Base-by-base conservation (phyloP, 30 jellyfish, hydroid and myxozoan genomes). In the Calvadosia cruxmelitensis region DNA sequence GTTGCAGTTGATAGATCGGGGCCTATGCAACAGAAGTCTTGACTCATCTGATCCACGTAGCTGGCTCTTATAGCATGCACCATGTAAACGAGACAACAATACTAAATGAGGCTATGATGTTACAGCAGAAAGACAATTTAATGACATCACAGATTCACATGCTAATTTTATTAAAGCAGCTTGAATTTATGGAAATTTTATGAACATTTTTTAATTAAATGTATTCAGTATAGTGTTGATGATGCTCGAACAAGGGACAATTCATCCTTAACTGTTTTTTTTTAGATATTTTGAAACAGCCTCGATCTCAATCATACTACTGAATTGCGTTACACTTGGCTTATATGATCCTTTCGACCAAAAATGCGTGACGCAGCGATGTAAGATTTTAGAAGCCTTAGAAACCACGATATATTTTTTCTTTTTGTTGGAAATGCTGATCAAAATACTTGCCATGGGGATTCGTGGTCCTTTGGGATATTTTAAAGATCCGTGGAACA, bases 281-380 rank as follows among this genome's bases (percentile, higher is more conserved):
- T 10, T 3, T 52, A 91, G 99, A 68, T 74, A 81, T 57, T 82
- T 91, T 71, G 99, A 91, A 64, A 69, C 83, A 63, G 51, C 82
- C 1, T 73, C 99, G 2, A 91, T 91, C 86, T 3, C 74, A 31
- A 84, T 91, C 1, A 91, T 91, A 27, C 34, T 91, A 10, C 33
- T 82, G 69, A 91, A 91, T 63, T 92, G 94, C 34, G 92, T 91
- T 3, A 91, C 99, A 0, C 92, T 91, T n/a, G 99, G 99, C 29
- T 82, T 91, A 84, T 91, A 76, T 82, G 95, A 91, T 62, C 99
- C 99, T 26, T 82, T 79, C 28, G 99, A 91, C 66, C 72, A 68
- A 24, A 68, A 91, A n/a, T 91, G 99, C 80, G 12, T 34, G 0
- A 52, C 94, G 23, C 53, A 71, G 34, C 31, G 84, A 63, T 91